Evolutionary conservation across 2,888 invertebrate genomes (phyloP), one percentile per base, ranked within the genome.

Genomic region (Synergus japonicus): DNA sequence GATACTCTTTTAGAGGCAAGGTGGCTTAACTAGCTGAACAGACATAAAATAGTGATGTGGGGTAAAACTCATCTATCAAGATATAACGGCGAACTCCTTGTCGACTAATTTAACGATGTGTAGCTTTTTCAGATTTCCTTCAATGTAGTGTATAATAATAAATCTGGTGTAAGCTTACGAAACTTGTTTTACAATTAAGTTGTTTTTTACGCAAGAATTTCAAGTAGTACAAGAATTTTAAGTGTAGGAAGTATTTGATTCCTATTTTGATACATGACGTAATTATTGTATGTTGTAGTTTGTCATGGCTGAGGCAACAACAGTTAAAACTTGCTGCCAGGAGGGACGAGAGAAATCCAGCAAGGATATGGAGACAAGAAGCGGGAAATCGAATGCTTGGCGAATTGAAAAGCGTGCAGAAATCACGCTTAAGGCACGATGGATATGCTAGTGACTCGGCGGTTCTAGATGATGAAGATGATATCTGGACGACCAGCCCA

Each of bases 361-460:
- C 88, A n/a, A 91, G 88, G 83, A 94, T 96, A 89, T 94, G 95
- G 91, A 93, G 95, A 83, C 95, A 96, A 89, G 96, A 96, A 91
- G 94, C 95, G 90, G 96, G 96, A 92, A 94, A 94, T 83, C 93
- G 94, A 49, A 93, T 95, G 80, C 92, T 95, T 84, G 93, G 93
- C 7, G 95, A 95, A 89, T 91, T 95, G 76, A 92, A 94, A 69
- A 93, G 92, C 78, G 92, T 94, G 18, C 94, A 94, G 85, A 88
- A 88, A 77, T 90, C 90, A 79, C 88, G 92, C 81, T 85, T 89
- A 82, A 88, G 96, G 83, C 94, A 95, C 89, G 96, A 96, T 88
- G 96, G 96, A 65, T 96, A 96, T 90, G 96, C 96, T 65, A 96
- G 96, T 89, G 96, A 96, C 89, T 96, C 96, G 43, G 96, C 96